Conservation (phyloP, 2,113 vertebrate species). For the Microcebus griseorufus region DNA sequence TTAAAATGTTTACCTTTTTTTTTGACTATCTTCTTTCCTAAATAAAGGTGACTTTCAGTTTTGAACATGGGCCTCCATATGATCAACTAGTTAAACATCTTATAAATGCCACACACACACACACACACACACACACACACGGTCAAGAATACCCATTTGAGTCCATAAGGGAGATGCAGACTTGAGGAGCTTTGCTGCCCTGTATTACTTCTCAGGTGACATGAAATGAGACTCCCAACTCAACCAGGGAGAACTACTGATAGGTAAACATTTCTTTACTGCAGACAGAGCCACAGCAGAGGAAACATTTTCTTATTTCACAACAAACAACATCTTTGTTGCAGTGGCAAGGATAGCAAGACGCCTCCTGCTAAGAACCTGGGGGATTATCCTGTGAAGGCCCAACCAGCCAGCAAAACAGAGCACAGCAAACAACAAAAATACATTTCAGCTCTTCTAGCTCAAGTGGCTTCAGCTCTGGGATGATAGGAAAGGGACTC, state of each 20-base stretch:
- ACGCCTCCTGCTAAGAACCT: neutral
- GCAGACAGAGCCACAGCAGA: neutral
- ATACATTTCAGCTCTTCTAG: slow-evolving; percentile 16
- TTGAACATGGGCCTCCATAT: neutral
- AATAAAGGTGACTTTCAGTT: neutral
- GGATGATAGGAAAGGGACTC: slow-evolving; percentile 59
- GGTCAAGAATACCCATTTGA: neutral
- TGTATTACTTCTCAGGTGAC: neutral
- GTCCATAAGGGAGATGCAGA: neutral
- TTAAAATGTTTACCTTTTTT: slow-evolving; percentile 23
- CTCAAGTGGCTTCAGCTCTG: slow-evolving; percentile 48
- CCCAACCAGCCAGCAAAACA: neutral
- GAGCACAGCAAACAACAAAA: neutral
- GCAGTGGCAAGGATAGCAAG: neutral
- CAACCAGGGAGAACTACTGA: neutral
- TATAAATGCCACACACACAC: neutral
- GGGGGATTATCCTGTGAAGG: neutral
- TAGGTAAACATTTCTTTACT: neutral
- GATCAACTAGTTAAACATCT: neutral
- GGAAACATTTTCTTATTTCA: slow-evolving; percentile 36
- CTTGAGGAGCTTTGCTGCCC: neutral
- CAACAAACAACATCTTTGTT: neutral
- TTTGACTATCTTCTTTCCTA: neutral
- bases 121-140: neutral
- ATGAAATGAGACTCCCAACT: slow-evolving; percentile 4